Evolutionary conservation across 2,113 vertebrate species (phyloP).

Genomic region (Orientallactaga bullata): DNA sequence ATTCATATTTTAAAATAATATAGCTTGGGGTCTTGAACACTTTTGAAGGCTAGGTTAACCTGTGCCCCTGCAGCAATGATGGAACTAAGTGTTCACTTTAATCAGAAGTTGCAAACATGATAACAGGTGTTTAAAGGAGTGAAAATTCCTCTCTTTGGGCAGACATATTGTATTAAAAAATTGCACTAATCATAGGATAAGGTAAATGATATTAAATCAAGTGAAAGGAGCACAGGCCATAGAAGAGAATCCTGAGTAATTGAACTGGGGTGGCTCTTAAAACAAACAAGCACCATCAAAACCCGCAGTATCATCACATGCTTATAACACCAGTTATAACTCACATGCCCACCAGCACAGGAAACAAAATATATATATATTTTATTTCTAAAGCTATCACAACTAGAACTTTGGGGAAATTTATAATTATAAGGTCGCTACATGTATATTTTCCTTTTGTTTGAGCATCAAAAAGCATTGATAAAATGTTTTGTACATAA

Average conservation of each 20-base stretch:
- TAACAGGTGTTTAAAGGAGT: not conserved
- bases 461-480: not conserved
- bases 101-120: not conserved
- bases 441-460: not conserved
- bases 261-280: not conserved
- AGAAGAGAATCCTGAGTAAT: not conserved
- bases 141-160: not conserved
- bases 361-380: not conserved
- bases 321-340: not conserved
- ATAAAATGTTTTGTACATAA: slow-evolving; percentile 7
- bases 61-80: not conserved
- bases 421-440: not conserved
- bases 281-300: not conserved
- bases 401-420: not conserved
- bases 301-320: not conserved
- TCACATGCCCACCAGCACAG: not conserved
- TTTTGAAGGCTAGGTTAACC: not conserved
- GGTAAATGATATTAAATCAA: not conserved
- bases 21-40: not conserved
- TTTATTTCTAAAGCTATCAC: not conserved
- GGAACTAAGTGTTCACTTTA: not conserved
- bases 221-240: not conserved
- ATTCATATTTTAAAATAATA: not conserved
- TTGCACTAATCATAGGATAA: not conserved
- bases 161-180: not conserved